Base-by-base conservation (phyloP, 2,113 vertebrate species). In the Gasterosteus aculeatus region DNA sequence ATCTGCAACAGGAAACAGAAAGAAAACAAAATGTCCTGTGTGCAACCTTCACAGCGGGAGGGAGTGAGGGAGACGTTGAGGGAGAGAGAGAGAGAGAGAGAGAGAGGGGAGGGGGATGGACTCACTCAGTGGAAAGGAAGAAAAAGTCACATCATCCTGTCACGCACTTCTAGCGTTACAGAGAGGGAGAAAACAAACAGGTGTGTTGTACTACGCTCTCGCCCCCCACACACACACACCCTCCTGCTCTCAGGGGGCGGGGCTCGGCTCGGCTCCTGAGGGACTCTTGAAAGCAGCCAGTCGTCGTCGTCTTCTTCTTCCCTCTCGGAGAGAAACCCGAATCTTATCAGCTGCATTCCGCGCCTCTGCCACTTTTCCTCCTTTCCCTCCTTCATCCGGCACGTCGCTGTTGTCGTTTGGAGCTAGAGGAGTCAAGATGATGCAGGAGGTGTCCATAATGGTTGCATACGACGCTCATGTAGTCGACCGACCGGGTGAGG, bases 381-480 rank as follows among this genome's bases (percentile, higher is more conserved):
- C 41, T 58, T 62, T 69, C 31, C 14, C 75, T 56, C 54, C 31
- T 51, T 19, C 66, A 61, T 69, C 81, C 63, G 75, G 39, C 69
- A 49, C 16, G 49, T 57, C 58, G 78, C 75, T 53, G 39, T 64
- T 2, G 72, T 69, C 68, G 61, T 42, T 60, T 18, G 68, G 46
- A 60, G 59, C 51, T 8, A 84, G 57, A 41, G 78, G 60, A 76
- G 78, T 57, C 93, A 98, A 89, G 88, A 99, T 99, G 98, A 99
- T 99, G 98, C 95, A 99, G 94, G 98, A 99, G 91, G 85, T 99
- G 91, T 98, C 98, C 71, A 97, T 99, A 77, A 94, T 90, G 88
- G 96, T 98, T 90, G 98, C 98, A 16, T 99, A 99, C 15, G 92
- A 99, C 31, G 97, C 98, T 76, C 97, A 99, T 12, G 95, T 99